Percentiles rank a stretch among this genome's conserved stretches.
These are phyloP conservation scores for Galaxias olidus DNA, from an alignment of 2,797 vertebrate genomes.

Conservation along the genomic window DNA sequence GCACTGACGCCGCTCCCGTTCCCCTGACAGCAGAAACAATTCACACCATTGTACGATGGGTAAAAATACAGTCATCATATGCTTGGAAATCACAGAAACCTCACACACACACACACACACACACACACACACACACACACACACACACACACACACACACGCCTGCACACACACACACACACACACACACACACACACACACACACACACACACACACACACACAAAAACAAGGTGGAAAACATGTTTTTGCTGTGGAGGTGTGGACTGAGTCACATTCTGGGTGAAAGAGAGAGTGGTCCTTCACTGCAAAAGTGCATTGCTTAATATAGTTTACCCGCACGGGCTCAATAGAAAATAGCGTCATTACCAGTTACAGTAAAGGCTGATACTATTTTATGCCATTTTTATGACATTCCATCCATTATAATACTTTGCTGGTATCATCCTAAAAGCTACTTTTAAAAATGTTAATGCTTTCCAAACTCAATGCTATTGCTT, in stretches of 20 bases:
- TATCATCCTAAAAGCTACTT: too few species aligned
- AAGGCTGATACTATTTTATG: constrained; percentile 29
- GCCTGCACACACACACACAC: constrained; percentile 40
- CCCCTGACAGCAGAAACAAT: constrained; percentile 62
- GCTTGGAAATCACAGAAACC: background rate
- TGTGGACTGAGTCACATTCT: constrained; percentile 30
- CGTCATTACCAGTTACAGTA: constrained; percentile 44
- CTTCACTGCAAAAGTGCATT: constrained; percentile 28
- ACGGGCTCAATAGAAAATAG: constrained; percentile 48
- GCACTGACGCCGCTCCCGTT: constrained; percentile 30
- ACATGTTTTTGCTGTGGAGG: constrained; percentile 37
- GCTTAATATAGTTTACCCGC: constrained; percentile 61
- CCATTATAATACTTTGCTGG: too few species aligned
- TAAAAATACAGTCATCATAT: constrained; percentile 29
- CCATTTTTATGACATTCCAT: too few species aligned
- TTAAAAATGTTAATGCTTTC: too few species aligned
- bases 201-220: constrained; percentile 37
- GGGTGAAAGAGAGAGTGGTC: constrained; percentile 16
- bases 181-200: too few species aligned
- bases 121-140: constrained; percentile 32
- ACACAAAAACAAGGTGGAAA: constrained; percentile 29
- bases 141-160: constrained; percentile 34
- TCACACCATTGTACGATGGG: constrained; percentile 58
- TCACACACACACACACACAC: constrained; percentile 38
- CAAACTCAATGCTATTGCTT: too few species aligned